A percentile compares a stretch with the other conserved stretches of the same genome.
These are phyloP conservation scores for Neuroterus valhalla DNA, from an alignment of 1,140 invertebrate species.

Conservation along the genomic window DNA sequence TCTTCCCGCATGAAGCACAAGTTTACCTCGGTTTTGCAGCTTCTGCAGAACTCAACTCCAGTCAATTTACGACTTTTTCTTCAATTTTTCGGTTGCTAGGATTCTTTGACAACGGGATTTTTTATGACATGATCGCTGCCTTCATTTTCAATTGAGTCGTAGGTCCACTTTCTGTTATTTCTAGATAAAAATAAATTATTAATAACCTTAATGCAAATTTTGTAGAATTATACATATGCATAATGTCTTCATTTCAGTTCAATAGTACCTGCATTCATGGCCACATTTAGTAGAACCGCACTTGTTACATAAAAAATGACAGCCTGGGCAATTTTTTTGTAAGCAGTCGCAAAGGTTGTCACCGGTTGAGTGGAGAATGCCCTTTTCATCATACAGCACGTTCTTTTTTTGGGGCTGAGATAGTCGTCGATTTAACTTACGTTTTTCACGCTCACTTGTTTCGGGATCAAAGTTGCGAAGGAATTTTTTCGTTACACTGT, in stretches of 20 bases:
- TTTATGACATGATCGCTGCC: constrained; percentile 61
- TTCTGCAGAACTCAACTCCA: not conserved
- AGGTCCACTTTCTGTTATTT: constrained; percentile 68
- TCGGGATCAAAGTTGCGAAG: constrained; percentile 72
- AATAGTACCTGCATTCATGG: constrained; percentile 77
- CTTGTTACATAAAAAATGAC: constrained; percentile 86
- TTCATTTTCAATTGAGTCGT: constrained; percentile 69
- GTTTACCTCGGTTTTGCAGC: not conserved
- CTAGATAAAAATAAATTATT: constrained; percentile 51
- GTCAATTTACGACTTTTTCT: not conserved
- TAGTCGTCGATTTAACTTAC: constrained; percentile 70
- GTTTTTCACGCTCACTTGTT: constrained; percentile 69
- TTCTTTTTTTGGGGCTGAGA: constrained; percentile 60
- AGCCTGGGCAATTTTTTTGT: constrained; percentile 82
- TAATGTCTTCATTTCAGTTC: constrained; percentile 17
- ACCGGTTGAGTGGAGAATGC: constrained; percentile 73
- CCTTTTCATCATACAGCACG: constrained; percentile 68
- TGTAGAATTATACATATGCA: not conserved
- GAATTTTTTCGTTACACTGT: constrained; percentile 67
- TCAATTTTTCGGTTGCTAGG: constrained; percentile 11
- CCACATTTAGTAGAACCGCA: constrained; percentile 81
- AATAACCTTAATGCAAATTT: constrained; percentile 1
- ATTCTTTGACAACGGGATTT: constrained; percentile 56
- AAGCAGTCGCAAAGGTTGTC: constrained; percentile 88
- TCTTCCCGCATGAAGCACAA: not conserved